These are phyloP conservation scores for Camponotus pennsylvanicus DNA, from an alignment of 1,140 invertebrate genomes.

Conservation along the genomic window DNA sequence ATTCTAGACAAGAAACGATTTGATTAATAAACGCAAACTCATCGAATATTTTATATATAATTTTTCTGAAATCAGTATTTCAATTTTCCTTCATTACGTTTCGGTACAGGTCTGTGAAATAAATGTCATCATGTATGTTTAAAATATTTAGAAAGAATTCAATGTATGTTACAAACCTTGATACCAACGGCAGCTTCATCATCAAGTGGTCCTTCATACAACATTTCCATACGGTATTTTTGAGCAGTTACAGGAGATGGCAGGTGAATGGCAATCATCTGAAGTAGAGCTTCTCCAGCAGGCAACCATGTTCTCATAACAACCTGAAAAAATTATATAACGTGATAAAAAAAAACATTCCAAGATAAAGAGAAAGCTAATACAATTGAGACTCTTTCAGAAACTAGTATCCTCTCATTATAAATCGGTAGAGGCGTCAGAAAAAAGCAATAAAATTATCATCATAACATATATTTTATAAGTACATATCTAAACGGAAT, in stretches of 20 bases:
- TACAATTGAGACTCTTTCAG: slow-evolving; percentile 63
- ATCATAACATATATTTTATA: slow-evolving; percentile 71
- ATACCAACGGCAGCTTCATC: slow-evolving; percentile 98
- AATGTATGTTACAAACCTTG: slow-evolving; percentile 86
- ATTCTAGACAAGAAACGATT: slow-evolving; percentile 87
- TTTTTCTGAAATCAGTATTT: slow-evolving; percentile 77
- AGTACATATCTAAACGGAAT: not conserved
- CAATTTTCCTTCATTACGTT: slow-evolving; percentile 76
- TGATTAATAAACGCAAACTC: slow-evolving; percentile 11
- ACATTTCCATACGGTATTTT: slow-evolving; percentile 99
- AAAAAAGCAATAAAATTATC: slow-evolving; percentile 79
- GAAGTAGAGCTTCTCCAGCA: slow-evolving; percentile 99
- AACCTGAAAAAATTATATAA: slow-evolving; percentile 86
- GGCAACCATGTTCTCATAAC: slow-evolving; percentile 99
- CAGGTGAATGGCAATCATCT: slow-evolving; percentile 99
- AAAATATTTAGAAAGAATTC: not conserved
- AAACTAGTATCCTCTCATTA: slow-evolving; percentile 76
- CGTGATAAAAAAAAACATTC: slow-evolving; percentile 1
- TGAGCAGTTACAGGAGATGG: slow-evolving; percentile 99
- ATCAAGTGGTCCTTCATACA: slow-evolving; percentile 99
- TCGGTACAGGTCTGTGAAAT: slow-evolving; percentile 86
- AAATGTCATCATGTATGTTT: slow-evolving; percentile 77
- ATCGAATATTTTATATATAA: slow-evolving; percentile 6
- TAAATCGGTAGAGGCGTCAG: slow-evolving; percentile 85
- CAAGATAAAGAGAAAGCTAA: not conserved